A percentile compares a stretch with the other conserved stretches of the same genome.
These are phyloP conservation scores for Phoxinus phoxinus DNA, from an alignment of 2,113 vertebrate species.

Conservation along the genomic window DNA sequence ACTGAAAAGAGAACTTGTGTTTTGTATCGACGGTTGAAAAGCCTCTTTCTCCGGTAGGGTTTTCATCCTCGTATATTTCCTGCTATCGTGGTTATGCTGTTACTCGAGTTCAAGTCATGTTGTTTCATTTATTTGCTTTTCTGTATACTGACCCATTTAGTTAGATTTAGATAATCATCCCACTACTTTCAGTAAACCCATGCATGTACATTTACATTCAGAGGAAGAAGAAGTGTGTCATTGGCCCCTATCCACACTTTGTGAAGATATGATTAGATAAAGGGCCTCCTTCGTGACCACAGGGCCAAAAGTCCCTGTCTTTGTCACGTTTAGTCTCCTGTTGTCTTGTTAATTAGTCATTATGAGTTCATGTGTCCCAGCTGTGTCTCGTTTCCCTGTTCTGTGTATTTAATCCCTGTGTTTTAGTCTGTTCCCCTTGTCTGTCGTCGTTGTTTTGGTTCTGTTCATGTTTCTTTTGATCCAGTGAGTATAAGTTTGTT, in stretches of 20 bases:
- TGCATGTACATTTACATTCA: neutral
- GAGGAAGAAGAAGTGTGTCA: neutral
- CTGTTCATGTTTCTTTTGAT: too few species aligned
- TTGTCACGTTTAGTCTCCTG: too few species aligned
- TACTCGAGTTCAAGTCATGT: neutral
- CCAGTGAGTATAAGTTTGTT: too few species aligned
- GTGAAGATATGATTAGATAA: neutral
- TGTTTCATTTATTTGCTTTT: neutral
- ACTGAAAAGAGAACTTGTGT: neutral
- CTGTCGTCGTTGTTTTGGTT: too few species aligned
- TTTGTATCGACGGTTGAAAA: neutral
- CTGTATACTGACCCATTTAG: neutral
- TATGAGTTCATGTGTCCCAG: too few species aligned
- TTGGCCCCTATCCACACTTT: neutral
- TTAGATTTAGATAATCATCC: conserved; percentile 4
- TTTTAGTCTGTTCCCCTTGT: too few species aligned
- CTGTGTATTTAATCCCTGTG: too few species aligned
- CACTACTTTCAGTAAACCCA: neutral
- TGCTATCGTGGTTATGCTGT: neutral
- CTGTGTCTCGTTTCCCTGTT: too few species aligned
- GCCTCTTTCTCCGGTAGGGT: neutral
- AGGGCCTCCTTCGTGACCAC: neutral
- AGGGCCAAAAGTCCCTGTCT: neutral
- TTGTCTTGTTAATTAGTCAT: too few species aligned
- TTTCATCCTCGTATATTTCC: neutral